Base-by-base conservation (phyloP, 2,888 invertebrate species). In the Schizaphis graminum region DNA sequence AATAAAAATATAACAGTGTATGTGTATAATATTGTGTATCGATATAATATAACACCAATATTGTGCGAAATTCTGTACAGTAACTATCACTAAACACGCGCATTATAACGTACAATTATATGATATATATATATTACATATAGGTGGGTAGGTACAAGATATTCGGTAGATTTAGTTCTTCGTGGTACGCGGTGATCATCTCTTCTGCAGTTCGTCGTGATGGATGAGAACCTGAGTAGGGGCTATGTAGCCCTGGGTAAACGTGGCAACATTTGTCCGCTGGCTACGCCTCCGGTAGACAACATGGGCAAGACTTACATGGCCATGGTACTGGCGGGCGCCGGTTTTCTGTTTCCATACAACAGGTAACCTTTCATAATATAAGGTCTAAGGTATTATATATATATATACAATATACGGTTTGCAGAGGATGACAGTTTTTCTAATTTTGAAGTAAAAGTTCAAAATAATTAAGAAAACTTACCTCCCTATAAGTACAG, bases 301-400 rank as follows among this genome's bases (percentile, higher is more conserved):
- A 96, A 96, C 95, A 97, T 97, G 96, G 97, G 97, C 96, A 97
- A 97, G 92, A 97, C 98, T 94, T 98, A 98, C 95, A 95, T 97
- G 95, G 97, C 97, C 0, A 96, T 99, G 95, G 97, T 98, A 93
- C 96, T 98, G 94, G 98, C 98, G 56, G 99, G 99, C 35, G 97
- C 98, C 95, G 98, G 98, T 87, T 99, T 99, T 96, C 97, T 99
- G 91, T 96, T 99, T 95, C 99, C 99, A 24, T 99, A 98, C 96
- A 98, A 98, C 97, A 98, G 98, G 98, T 98, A 96, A n/a, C 77
- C 77, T 77, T 67, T 67, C 26, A n/a, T n/a, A 13, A 67, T n/a
- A 57, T 26, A 61, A 10, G 10, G 26, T 11, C 7, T 61, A 61
- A 57, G 26, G 26, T 57, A 26, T 57, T 10, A 57, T 57, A 57